Conservation (phyloP, 2,113 vertebrate species). For the Monarcha castaneiventris region DNA sequence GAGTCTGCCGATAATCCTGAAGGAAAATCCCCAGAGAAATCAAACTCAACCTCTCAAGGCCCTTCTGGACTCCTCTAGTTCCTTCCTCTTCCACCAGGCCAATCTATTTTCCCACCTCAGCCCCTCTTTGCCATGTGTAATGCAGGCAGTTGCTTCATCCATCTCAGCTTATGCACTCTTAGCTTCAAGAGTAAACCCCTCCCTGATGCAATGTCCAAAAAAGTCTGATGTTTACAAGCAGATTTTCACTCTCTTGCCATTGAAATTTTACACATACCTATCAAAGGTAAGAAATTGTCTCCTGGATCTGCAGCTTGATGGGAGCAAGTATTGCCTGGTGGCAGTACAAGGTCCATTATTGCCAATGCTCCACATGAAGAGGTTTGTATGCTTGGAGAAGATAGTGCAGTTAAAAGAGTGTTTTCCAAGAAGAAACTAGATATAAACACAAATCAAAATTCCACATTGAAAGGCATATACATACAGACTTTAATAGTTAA, state of each 20-base stretch:
- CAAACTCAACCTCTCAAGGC: background rate
- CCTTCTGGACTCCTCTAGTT: background rate
- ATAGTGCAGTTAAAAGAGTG: rapidly evolving
- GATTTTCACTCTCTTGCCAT: background rate
- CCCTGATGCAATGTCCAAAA: background rate
- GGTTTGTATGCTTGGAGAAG: background rate
- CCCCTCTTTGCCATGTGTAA: background rate
- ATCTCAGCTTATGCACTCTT: background rate
- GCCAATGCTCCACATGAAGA: rapidly evolving
- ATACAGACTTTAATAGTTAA: background rate
- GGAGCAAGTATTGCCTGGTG: background rate
- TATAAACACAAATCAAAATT: background rate
- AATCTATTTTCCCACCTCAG: background rate
- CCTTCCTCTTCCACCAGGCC: background rate
- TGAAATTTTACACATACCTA: background rate
- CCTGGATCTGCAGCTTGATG: background rate
- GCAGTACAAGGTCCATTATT: too few species aligned
- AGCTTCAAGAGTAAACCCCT: background rate
- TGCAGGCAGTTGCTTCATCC: background rate
- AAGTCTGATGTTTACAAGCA: background rate
- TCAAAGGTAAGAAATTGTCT: background rate
- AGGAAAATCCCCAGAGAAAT: background rate
- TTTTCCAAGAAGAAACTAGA: background rate
- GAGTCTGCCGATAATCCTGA: background rate
- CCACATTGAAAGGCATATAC: background rate